Conservation (phyloP, 1,140 invertebrate genomes). For the Drosophila pallidifrons region DNA sequence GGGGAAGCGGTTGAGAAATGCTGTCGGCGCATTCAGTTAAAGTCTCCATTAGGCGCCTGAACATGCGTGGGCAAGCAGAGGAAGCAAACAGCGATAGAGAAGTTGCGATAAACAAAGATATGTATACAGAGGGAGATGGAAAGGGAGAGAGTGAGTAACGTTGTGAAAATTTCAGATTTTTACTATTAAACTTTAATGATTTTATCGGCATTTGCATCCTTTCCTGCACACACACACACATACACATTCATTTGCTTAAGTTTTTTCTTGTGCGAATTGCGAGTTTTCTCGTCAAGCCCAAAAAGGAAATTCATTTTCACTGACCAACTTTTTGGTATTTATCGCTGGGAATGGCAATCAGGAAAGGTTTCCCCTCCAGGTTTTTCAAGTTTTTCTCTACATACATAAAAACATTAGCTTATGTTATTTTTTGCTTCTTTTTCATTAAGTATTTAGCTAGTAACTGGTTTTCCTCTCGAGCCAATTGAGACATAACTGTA, state of each 20-base stretch:
- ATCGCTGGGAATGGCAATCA: conserved; percentile 57
- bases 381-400: conserved; percentile 55
- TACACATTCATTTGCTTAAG: conserved; percentile 13
- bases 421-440: conserved; percentile 36
- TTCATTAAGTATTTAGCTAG: conserved; percentile 39
- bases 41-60: conserved; percentile 60
- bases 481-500: conserved; percentile 74
- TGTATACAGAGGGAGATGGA: neutral
- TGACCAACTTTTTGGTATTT: conserved; percentile 55
- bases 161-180: conserved; percentile 40
- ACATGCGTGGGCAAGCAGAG: conserved; percentile 39
- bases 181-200: conserved; percentile 27
- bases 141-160: neutral
- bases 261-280: neutral
- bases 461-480: conserved; percentile 54
- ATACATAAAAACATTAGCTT: conserved; percentile 36
- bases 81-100: neutral
- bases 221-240: conserved; percentile 20
- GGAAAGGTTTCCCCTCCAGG: conserved; percentile 59
- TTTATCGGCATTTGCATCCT: conserved; percentile 50
- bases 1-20: neutral
- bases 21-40: conserved; percentile 47
- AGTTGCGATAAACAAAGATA: neutral
- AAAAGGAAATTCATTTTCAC: conserved; percentile 72
- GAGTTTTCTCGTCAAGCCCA: conserved; percentile 27